Base-by-base conservation (phyloP, 2,113 vertebrate genomes). In the Mus spicilegus region DNA sequence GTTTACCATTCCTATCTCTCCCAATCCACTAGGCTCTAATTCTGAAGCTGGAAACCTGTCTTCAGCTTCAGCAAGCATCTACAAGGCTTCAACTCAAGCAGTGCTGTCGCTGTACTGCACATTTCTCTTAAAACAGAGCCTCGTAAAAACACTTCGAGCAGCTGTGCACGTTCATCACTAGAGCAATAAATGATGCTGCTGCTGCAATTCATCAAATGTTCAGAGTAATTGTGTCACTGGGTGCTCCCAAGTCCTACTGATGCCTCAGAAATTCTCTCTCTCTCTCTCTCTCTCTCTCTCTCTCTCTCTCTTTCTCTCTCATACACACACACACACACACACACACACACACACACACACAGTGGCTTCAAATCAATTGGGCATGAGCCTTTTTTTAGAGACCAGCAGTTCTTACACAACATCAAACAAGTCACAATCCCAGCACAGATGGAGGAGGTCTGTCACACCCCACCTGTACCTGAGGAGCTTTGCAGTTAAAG, bases 71-170 rank as follows among this genome's bases (percentile, higher is more conserved):
- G 96, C 42, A n/a, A 73, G 76, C n/a, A 17, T 33, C 24, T 6
- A 3, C 3, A 85, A 90, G 88, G 26, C 20, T 78, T 87, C 61
- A 19, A 4, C 42, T 89, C 69, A 49, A 93, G 63, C 65, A 86
- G n/a, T 17, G 11, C 19, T 61, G 42, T 56, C 76, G 28, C 58
- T 51, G 46, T 58, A 39, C 0, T 51, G 36, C 36, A 89, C 87
- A 70, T 85, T 86, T 86, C 86, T 92, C 76, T 84, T 86, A 28
- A 95, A 73, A 36, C 95, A 42, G 36, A 42, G 51, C 26, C 78
- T 89, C 82, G 4, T 93, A 42, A 94, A 95, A 90, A 72, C 76
- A 86, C n/a, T 46, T 67, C 49, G 7, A 92, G 67, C 86, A 82
- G n/a, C 91, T 92, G 54, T 19, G 24, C 28, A 30, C 0, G 1